Evolutionary conservation across 2,888 invertebrate genomes (phyloP).

Genomic region (Eupeodes latifasciatus): DNA sequence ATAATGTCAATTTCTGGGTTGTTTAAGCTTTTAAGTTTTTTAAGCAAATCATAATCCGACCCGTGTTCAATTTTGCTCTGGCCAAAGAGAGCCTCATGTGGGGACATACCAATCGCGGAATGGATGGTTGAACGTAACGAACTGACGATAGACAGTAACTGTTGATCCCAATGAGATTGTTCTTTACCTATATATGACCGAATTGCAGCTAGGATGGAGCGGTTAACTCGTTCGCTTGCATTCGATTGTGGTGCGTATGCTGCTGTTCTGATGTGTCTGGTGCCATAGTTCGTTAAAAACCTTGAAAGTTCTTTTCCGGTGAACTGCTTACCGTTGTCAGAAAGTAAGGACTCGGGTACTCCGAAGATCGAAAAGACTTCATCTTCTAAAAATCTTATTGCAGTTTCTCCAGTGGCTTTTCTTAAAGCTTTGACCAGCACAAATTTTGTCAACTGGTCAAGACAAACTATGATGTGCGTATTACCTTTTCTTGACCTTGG

Average conservation of each 20-base stretch:
- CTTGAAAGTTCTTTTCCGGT: background rate
- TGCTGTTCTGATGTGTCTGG: background rate
- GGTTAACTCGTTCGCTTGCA: too few relatives aligned
- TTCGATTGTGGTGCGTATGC: too few relatives aligned
- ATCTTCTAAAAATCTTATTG: conserved; percentile 5
- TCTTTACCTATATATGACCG: background rate
- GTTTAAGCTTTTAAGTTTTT: background rate
- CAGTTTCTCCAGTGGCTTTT: background rate
- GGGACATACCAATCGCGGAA: too few relatives aligned
- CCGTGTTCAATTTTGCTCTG: too few relatives aligned
- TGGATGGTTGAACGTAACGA: too few relatives aligned
- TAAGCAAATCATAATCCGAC: too few relatives aligned
- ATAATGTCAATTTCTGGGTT: too few relatives aligned
- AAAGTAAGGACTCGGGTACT: background rate
- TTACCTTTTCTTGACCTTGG: background rate
- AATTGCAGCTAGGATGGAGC: background rate
- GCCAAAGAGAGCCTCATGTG: too few relatives aligned
- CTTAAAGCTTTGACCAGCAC: background rate
- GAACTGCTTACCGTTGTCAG: background rate
- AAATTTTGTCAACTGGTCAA: background rate
- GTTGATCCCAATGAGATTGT: background rate
- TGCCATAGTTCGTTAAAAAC: background rate
- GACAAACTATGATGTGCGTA: background rate
- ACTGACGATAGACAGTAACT: too few relatives aligned
- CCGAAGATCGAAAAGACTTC: conserved; percentile 7